A percentile compares a stretch with the other conserved stretches of the same genome.
Evolutionary conservation across 2,888 invertebrate species (phyloP).

Genomic region (Hoplodrina blanda): DNA sequence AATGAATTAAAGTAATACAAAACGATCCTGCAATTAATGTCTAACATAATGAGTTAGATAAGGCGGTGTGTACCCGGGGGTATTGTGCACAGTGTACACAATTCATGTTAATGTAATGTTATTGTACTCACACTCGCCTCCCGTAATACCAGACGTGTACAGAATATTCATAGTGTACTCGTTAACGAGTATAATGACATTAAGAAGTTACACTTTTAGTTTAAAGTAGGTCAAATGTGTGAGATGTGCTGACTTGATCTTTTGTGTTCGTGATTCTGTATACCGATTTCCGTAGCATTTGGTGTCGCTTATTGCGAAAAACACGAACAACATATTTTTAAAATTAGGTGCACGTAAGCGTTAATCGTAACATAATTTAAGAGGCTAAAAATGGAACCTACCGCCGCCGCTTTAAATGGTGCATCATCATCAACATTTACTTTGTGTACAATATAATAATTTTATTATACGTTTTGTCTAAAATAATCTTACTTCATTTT

Average conservation of each 20-base stretch:
- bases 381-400: not conserved
- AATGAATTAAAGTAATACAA: constrained; percentile 46
- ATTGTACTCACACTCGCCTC: constrained; percentile 58
- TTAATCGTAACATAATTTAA: not conserved
- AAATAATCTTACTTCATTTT: too few relatives aligned
- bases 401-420: too few relatives aligned
- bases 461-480: too few relatives aligned
- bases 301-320: too few relatives aligned
- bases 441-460: too few relatives aligned
- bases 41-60: constrained; percentile 73
- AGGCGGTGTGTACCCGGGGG: constrained; percentile 62
- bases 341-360: not conserved
- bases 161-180: constrained; percentile 48
- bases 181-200: constrained; percentile 51
- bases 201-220: constrained; percentile 50
- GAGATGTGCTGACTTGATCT: constrained; percentile 8
- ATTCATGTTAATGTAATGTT: constrained; percentile 62
- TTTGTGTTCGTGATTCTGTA: not conserved
- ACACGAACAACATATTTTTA: too few relatives aligned
- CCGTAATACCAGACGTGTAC: constrained; percentile 51
- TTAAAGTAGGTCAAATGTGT: constrained; percentile 32
- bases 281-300: not conserved
- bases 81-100: constrained; percentile 64
- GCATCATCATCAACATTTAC: too few relatives aligned
- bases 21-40: constrained; percentile 70